Evolutionary conservation across 2,113 vertebrate species (phyloP), one percentile per base, ranked within the genome.

Genomic region (Strigops habroptila): DNA sequence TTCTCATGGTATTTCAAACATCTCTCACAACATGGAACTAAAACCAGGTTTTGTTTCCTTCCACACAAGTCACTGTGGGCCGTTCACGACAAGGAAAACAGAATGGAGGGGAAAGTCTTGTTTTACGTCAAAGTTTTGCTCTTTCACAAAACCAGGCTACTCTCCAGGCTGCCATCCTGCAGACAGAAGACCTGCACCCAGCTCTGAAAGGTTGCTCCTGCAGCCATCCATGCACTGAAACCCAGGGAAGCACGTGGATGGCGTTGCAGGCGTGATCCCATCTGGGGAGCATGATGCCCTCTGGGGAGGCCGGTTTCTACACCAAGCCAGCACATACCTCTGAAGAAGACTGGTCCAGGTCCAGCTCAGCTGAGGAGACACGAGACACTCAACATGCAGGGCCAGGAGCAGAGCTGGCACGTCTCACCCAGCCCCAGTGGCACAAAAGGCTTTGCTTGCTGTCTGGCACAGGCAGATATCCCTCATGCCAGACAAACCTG

Each of bases 381-480:
- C 0, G 0, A 93, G 28, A 65, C 48, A 30, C 44, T 51, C 4
- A 2, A 18, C 0, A 0, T 9, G 2, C 69, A 52, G 73, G 49
- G 21, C 48, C 28, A 27, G n/a, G 41, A 74, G n/a, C 2, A 0
- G 78, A 44, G 3, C n/a, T 33, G 37, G 52, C 23, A 16, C 10
- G 4, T 30, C 76, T 39, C 4, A 0, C 37, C 31, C 51, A 69
- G 22, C 18, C 53, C 44, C 35, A 30, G 55, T 5, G 23, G 30
- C 22, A 11, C n/a, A 14, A 43, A 91, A 64, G 15, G 8, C 57
- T 74, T 51, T 59, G 63, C 57, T 89, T 5, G 3, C 39, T 65
- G 60, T 21, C 70, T 1, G 1, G 23, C 1, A 4, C 13, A 7
- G 67, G 25, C 41, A 53, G 39, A 31, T 15, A 1, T 14, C 8